Base-by-base conservation (phyloP, 2,888 invertebrate genomes). In the Thera britannica region DNA sequence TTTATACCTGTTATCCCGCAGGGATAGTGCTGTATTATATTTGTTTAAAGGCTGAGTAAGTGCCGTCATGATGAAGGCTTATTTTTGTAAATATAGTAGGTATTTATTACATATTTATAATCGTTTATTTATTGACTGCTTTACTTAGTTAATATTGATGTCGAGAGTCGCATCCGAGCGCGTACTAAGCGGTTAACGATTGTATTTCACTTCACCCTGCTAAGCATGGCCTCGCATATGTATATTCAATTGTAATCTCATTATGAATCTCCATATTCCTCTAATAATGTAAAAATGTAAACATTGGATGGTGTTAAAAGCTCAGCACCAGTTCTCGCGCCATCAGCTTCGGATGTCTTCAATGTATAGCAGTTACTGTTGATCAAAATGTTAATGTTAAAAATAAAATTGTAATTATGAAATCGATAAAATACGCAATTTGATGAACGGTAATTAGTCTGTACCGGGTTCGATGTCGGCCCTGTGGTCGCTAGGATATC, bases 71-170 rank as follows among this genome's bases (percentile, higher is more conserved):
- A 87, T 80, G 84, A 89, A 87, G 92, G 92, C 90, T 86, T 86
- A 76, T 90, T 90, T 89, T 87, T 94, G 94, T 94, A 94, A 90
- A 94, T 94, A 94, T 94, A 92, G 92, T 94, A 94, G 94, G 93
- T 94, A 94, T 94, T 94, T 94, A 94, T 94, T 93, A 94, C 93
- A 94, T 94, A 94, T 94, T 94, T 94, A 94, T 93, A 90, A 93
- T 93, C 85, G 89, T 93, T 94, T 93, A 94, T 94, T 94, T 94
- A 94, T 94, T 94, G 93, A 93, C 93, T 91, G 93, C 93, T 92
- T 91, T 90, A 90, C 91, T 92, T 92, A 92, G 92, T 90, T 90
- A 89, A 88, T 89, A 86, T 87, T 82, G 87, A 86, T 81, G 80
- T 76, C 77, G 77, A 77, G 83, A 77, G 83, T 82, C 77, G 84